Evolutionary conservation across 92 coral and sea anemone species (phyloP).

Genomic region (Pocillopora grandis): DNA sequence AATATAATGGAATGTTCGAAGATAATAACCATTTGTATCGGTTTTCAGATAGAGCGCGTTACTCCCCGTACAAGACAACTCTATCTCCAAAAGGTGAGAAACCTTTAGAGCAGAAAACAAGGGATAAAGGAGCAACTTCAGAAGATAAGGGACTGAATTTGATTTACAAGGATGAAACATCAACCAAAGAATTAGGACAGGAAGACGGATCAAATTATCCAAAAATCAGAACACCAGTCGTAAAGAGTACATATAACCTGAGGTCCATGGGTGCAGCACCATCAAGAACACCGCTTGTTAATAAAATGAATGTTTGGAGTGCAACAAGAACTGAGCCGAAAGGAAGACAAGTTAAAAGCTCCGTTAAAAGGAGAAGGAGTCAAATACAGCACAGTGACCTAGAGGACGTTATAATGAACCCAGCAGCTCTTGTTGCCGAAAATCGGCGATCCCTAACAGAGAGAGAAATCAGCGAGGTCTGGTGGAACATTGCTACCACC

Average conservation of each 20-base stretch:
- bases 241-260: constrained; percentile 33
- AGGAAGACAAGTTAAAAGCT: constrained; percentile 46
- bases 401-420: constrained; percentile 75
- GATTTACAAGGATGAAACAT: constrained; percentile 31
- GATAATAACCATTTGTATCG: constrained; percentile 81
- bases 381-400: constrained; percentile 40
- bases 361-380: constrained; percentile 52
- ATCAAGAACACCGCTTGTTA: constrained; percentile 65
- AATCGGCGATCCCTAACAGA: constrained; percentile 61
- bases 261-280: constrained; percentile 55
- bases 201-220: neutral
- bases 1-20: constrained; percentile 73
- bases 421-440: constrained; percentile 60
- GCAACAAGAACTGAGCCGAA: constrained; percentile 13
- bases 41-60: constrained; percentile 57
- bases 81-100: constrained; percentile 27
- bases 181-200: neutral
- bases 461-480: constrained; percentile 68
- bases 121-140: neutral
- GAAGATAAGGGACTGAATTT: neutral
- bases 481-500: constrained; percentile 71
- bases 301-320: constrained; percentile 52
- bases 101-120: neutral
- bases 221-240: constrained; percentile 18
- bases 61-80: constrained; percentile 65